phyloP scores from a whole-genome alignment of 2,113 vertebrate species.

The Mustelus asterias region DNA sequence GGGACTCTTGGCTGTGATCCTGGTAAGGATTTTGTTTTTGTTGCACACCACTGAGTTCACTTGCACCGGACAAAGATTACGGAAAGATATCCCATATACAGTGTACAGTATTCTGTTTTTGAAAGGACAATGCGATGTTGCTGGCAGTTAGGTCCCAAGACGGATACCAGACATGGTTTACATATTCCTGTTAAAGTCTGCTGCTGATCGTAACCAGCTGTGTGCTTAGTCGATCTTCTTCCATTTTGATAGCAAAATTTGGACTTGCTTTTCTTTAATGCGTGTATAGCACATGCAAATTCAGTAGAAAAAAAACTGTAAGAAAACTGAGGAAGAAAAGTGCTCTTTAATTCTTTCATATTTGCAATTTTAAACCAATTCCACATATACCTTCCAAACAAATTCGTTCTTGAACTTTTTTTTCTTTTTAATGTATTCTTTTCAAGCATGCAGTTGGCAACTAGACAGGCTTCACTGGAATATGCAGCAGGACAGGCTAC shows the following conservation, averaged over 20 bases:
- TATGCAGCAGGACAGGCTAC: constrained; percentile 28
- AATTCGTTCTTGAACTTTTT: neutral
- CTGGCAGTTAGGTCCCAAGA: constrained; percentile 66
- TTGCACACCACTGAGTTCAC: constrained; percentile 26
- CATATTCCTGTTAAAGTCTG: constrained; percentile 65
- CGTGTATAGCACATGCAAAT: constrained; percentile 52
- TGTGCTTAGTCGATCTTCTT: constrained; percentile 58
- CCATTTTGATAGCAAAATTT: constrained; percentile 40
- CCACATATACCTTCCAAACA: constrained; percentile 42
- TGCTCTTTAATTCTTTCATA: constrained; percentile 65
- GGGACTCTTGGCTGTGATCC: constrained; percentile 9
- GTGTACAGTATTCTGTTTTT: constrained; percentile 64
- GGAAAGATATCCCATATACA: constrained; percentile 64
- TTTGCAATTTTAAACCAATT: constrained; percentile 69
- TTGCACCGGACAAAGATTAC: constrained; percentile 54
- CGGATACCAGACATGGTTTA: constrained; percentile 65
- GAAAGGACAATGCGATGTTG: constrained; percentile 54
- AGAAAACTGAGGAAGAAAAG: constrained; percentile 59
- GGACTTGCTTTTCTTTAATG: constrained; percentile 41
- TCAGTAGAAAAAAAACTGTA: constrained; percentile 51
- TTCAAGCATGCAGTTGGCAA: constrained; percentile 45
- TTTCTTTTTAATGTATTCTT: constrained; percentile 49
- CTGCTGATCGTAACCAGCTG: constrained; percentile 66
- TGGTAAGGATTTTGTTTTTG: constrained; percentile 28
- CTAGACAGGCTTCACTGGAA: constrained; percentile 19